A percentile compares a stretch with the other conserved stretches of the same genome.
These are phyloP conservation scores for Myrmecophaga tridactyla DNA, from an alignment of 2,113 vertebrate species.

Conservation along the genomic window DNA sequence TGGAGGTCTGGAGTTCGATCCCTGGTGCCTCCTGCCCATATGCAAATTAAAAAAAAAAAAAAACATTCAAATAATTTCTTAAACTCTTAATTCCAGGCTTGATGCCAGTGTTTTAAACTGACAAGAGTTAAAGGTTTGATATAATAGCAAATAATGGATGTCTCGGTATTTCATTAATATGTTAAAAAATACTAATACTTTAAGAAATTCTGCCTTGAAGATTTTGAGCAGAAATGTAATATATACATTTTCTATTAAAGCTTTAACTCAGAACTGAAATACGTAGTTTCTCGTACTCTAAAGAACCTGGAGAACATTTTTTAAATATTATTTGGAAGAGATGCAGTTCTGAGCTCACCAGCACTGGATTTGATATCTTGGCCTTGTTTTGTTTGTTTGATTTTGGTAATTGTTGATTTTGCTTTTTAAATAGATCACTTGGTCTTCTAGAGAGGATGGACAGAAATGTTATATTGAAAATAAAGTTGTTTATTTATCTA, in stretches of 20 bases:
- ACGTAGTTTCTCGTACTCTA: neutral
- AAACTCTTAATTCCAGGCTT: too few species aligned
- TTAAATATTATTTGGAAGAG: neutral
- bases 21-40: too few species aligned
- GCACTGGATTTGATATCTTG: neutral
- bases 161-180: neutral
- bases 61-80: too few species aligned
- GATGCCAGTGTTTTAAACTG: too few species aligned
- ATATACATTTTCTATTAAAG: neutral
- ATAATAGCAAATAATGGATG: too few species aligned
- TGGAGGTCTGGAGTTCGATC: too few species aligned
- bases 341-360: neutral
- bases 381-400: conserved; percentile 2
- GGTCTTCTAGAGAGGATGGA: neutral
- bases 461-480: neutral
- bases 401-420: conserved; percentile 13
- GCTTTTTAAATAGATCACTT: conserved; percentile 29
- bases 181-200: too few species aligned
- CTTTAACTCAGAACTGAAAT: conserved; percentile 16
- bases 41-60: too few species aligned
- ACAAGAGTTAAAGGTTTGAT: too few species aligned
- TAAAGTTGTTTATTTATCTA: neutral
- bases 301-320: neutral
- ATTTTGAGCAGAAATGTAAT: neutral
- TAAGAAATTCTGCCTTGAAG: conserved; percentile 21